phyloP scores from a whole-genome alignment of 1,140 invertebrate genomes.

The Rhynchophorus ferrugineus region DNA sequence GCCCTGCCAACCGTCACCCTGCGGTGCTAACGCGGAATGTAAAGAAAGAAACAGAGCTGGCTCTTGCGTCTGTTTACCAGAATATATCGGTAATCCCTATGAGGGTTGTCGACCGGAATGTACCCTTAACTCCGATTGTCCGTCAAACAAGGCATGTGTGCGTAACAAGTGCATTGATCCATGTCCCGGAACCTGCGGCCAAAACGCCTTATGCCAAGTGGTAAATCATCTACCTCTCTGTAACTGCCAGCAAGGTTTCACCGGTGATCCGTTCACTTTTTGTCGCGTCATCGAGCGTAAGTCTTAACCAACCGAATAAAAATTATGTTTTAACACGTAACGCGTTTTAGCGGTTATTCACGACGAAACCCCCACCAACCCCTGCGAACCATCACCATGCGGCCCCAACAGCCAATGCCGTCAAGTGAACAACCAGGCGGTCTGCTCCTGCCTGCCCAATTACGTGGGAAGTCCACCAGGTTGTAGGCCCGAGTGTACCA shows the following conservation, averaged over 20 bases:
- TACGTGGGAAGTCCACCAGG: slow-evolving; percentile 68
- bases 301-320: slow-evolving; percentile 28
- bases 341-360: slow-evolving; percentile 26
- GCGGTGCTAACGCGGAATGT: slow-evolving; percentile 60
- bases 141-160: slow-evolving; percentile 67
- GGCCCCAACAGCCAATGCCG: slow-evolving; percentile 73
- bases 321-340: background rate
- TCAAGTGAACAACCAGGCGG: slow-evolving; percentile 58
- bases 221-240: slow-evolving; percentile 74
- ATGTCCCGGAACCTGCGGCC: slow-evolving; percentile 72
- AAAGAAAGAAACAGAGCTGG: slow-evolving; percentile 52
- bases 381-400: slow-evolving; percentile 71
- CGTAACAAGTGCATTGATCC: slow-evolving; percentile 76
- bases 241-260: slow-evolving; percentile 62
- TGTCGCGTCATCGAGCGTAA: slow-evolving; percentile 57
- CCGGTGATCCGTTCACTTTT: slow-evolving; percentile 72
- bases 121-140: slow-evolving; percentile 68
- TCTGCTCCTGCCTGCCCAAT: slow-evolving; percentile 68
- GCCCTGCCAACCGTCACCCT: slow-evolving; percentile 56
- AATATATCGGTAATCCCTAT: slow-evolving; percentile 68
- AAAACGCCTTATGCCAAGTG: slow-evolving; percentile 67
- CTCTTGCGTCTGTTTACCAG: slow-evolving; percentile 57
- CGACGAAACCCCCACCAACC: slow-evolving; percentile 49
- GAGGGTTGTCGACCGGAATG: slow-evolving; percentile 70
- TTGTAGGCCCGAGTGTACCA: slow-evolving; percentile 71